These are phyloP conservation scores for Anoplophora glabripennis DNA, from an alignment of 1,140 invertebrate species.

Conservation along the genomic window DNA sequence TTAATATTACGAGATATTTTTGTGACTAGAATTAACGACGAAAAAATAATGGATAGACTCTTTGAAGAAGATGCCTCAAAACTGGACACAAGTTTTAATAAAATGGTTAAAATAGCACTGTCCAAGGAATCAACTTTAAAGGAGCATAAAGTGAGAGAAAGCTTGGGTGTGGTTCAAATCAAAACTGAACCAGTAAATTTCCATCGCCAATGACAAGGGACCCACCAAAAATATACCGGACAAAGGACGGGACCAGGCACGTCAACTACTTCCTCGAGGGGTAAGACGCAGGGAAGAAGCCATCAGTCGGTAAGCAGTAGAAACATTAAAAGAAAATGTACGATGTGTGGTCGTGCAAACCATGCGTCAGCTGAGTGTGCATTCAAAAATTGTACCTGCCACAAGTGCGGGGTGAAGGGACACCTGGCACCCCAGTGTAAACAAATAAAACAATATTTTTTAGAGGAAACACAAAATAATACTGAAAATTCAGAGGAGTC, in stretches of 20 bases:
- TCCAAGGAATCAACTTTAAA: neutral
- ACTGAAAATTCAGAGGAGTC: neutral
- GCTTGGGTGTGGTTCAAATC: neutral
- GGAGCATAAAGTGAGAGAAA: neutral
- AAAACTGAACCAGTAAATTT: neutral
- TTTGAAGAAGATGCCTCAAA: conserved; percentile 14
- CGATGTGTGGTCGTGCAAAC: neutral
- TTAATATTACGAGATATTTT: conserved; percentile 11
- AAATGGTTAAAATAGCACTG: conserved; percentile 7
- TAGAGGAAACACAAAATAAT: neutral
- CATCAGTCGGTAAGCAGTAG: neutral
- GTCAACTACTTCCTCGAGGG: no score
- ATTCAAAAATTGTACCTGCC: no score
- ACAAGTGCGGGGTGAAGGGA: neutral
- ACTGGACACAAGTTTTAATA: neutral
- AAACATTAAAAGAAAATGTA: neutral
- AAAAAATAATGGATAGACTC: conserved; percentile 9
- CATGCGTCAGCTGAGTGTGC: neutral
- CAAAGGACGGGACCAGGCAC: neutral
- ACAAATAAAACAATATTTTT: neutral
- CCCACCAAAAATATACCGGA: neutral
- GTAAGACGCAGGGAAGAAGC: no score
- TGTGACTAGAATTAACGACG: conserved; percentile 11
- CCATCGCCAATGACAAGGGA: neutral
- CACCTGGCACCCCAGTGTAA: neutral